Base-by-base conservation (phyloP, 1,140 invertebrate genomes). In the Trichogramma pretiosum region DNA sequence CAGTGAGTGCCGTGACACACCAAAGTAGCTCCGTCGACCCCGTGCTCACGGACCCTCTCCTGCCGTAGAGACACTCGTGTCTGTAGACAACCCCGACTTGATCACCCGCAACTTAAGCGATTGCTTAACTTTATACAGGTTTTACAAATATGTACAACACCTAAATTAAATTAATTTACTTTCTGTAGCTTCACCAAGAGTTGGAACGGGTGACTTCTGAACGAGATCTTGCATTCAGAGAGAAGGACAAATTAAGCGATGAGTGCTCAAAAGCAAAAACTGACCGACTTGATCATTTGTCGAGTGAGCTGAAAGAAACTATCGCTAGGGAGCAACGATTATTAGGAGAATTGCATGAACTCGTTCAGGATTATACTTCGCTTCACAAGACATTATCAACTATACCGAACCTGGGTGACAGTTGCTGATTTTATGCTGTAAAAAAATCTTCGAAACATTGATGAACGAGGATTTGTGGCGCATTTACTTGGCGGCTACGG, bases 291-390 rank as follows among this genome's bases (percentile, higher is more conserved):
- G n/a, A n/a, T n/a, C 81, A 80, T 16, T 70, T 93, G 9, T 78
- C 87, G 39, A 77, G 80, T 0, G 89, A 95, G 67, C 67, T 98
- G 7, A 82, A 89, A 52, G 94, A 98, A 67, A 79, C 90, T 18
- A 89, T 94, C 65, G 83, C 87, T 55, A 74, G 95, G 14, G 96
- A 99, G 72, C 87, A 90, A 17, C 67, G 91, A 46, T 80, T 97
- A 52, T 75, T 96, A 2, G 80, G 83, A 44, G 96, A 99, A 65
- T 96, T 96, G 64, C 87, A 87, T 0, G 96, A 99, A 70, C 69
- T 99, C 10, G 97, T 98, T 71, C 95, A 98, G 68, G 96, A 99
- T 72, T 99, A 99, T 72, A 95, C 98, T 53, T 83, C 82, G 30
- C 74, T 99, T 47, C 95, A 99, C 68, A 98, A 98, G 63, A 93